Percentiles rank a stretch among this genome's conserved stretches.
phyloP scores from a whole-genome alignment of 2,797 vertebrate species.

The Mus caroli region DNA sequence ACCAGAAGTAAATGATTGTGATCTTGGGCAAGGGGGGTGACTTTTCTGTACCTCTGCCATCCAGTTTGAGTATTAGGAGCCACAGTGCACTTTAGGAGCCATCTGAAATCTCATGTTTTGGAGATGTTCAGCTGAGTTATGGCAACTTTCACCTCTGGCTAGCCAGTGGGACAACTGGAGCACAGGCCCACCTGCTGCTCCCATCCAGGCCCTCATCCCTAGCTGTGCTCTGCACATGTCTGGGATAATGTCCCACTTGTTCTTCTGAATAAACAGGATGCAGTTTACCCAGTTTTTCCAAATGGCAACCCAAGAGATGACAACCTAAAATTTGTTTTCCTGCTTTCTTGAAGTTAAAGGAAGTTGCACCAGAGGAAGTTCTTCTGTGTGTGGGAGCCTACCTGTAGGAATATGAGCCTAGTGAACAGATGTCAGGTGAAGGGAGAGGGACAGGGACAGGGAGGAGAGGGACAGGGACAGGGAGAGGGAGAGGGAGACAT shows the following conservation, averaged over 20 bases:
- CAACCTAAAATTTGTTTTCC: neutral
- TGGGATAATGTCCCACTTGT: fast-evolving
- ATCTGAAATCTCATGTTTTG: neutral
- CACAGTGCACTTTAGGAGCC: neutral
- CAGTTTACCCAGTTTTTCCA: neutral
- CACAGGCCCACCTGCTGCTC: fast-evolving
- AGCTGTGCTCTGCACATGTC: fast-evolving
- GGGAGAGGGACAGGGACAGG: neutral
- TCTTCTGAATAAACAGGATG: neutral
- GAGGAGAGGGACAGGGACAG: too few species aligned
- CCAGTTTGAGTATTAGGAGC: neutral
- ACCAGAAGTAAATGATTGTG: too few species aligned
- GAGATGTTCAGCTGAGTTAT: neutral
- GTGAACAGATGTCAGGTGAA: neutral
- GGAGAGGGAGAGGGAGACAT: neutral
- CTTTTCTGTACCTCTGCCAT: neutral
- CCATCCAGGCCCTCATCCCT: fast-evolving
- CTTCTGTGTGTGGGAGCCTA: too few species aligned
- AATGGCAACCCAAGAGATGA: neutral
- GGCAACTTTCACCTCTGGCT: neutral
- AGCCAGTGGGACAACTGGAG: fast-evolving
- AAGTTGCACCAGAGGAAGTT: neutral
- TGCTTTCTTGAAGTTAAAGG: neutral
- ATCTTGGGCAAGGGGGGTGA: fast-evolving
- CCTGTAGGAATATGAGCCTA: neutral